These are phyloP conservation scores for Drosophila neotestacea DNA, from an alignment of 2,888 invertebrate species.

Conservation along the genomic window DNA sequence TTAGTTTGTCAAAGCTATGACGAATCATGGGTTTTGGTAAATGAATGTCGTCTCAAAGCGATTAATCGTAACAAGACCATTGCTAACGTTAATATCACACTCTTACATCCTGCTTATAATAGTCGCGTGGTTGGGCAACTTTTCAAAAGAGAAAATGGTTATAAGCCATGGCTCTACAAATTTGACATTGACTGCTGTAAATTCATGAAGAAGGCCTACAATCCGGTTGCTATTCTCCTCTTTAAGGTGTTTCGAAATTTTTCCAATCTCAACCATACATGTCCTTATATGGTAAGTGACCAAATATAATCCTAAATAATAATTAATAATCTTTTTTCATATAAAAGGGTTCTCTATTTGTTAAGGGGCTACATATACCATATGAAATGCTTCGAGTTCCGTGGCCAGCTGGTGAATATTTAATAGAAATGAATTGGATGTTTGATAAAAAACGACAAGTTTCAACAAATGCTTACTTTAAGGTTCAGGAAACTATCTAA, in stretches of 20 bases:
- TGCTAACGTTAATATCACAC: conserved; percentile 1
- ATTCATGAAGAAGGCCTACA: conserved; percentile 28
- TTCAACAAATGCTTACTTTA: conserved; percentile 11
- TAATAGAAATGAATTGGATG: background rate
- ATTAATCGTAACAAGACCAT: conserved; percentile 20
- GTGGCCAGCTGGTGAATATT: conserved; percentile 36
- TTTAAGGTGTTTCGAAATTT: conserved; percentile 9
- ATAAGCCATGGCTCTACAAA: conserved; percentile 32
- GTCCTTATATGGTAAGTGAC: conserved; percentile 36
- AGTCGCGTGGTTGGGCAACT: background rate
- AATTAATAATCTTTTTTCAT: background rate
- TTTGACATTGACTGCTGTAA: conserved; percentile 34
- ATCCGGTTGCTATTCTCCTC: conserved; percentile 27
- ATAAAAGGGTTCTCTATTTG: conserved; percentile 16
- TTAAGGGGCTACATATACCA: conserved; percentile 18
- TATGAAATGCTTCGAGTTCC: conserved; percentile 20
- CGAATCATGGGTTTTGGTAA: background rate
- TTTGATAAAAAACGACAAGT: conserved; percentile 1
- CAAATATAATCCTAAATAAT: background rate
- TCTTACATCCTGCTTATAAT: background rate
- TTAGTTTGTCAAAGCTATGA: conserved; percentile 11
- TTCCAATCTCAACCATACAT: conserved; percentile 14
- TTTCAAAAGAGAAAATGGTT: conserved; percentile 42
- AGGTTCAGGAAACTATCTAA: background rate
- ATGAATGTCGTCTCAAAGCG: conserved; percentile 32